Evolutionary conservation across 1,140 invertebrate genomes (phyloP), one percentile per base, ranked within the genome.

Genomic region (Pseudachorutes palmiensis): DNA sequence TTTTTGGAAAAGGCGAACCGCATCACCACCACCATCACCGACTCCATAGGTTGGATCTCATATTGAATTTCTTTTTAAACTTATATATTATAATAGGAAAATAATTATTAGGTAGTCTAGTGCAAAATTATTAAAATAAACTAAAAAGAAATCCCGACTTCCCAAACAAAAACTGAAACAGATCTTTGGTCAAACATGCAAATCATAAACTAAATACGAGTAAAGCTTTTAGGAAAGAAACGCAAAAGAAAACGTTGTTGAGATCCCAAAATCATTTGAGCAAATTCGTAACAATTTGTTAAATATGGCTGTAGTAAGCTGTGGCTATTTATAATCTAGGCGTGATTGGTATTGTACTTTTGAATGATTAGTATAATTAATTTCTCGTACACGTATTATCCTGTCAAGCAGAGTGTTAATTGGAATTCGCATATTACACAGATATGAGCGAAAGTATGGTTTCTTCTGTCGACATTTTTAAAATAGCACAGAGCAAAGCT

Each of bases 161-260:
- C 14, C 24, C 26, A 24, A 24, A 12, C 14, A 57, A 57, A 14
- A 57, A n/a, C 5, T 26, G 24, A 14, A 57, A n/a, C 5, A 5
- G 24, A 60, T 30, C 58, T 60, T 60, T 60, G 51, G 51, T 55
- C 51, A 55, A 55, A 55, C 51, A 55, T 55, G 51, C 51, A 55
- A 55, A 55, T 55, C 51, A 55, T 55, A 55, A 41, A 19, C 19
- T 41, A 41, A n/a, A n/a, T n/a, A n/a, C n/a, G n/a, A n/a, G n/a
- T n/a, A n/a, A n/a, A n/a, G n/a, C n/a, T n/a, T n/a, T 45, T 45
- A 16, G 51, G 14, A 55, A 55, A 55, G 51, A 24, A 26, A 26
- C 24, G 51, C 36, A 55, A 55, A 55, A 55, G 12, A 9, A 55
- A 45, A 45, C 9, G 24, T 3, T 55, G 51, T 16, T 19, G 51